phyloP scores from a whole-genome alignment of 2,888 invertebrate species.

The Mimachlamys varia region DNA sequence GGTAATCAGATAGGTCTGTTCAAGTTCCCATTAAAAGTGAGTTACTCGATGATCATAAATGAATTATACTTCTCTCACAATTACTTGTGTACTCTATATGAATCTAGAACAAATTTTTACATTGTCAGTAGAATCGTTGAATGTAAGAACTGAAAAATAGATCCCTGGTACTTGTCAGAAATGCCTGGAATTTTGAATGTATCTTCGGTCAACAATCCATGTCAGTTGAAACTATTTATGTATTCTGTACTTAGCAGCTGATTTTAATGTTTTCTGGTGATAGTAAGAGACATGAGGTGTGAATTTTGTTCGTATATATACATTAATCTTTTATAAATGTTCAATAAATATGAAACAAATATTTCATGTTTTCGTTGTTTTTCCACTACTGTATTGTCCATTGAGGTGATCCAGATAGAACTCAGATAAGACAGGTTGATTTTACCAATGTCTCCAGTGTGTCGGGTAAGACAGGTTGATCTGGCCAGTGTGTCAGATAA shows the following conservation, averaged over 20 bases:
- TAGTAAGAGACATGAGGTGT: background rate
- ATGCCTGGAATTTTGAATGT: background rate
- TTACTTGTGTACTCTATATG: background rate
- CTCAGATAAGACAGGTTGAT: no score
- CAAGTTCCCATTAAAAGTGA: no score
- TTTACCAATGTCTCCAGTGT: no score
- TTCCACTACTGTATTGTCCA: no score
- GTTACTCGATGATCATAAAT: background rate
- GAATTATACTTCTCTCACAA: background rate
- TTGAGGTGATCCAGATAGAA: no score
- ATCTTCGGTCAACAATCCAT: background rate
- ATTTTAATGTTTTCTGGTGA: background rate
- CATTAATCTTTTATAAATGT: constrained; percentile 21
- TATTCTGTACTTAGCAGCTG: background rate
- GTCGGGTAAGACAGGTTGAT: no score
- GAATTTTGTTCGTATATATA: background rate
- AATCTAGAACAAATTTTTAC: background rate
- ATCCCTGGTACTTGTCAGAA: background rate
- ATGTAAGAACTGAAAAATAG: background rate
- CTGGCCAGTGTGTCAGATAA: no score
- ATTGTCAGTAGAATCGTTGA: background rate
- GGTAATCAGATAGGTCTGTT: no score
- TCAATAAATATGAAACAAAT: constrained; percentile 29
- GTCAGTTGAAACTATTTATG: background rate
- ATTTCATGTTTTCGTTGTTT: no score